Evolutionary conservation across 2,113 vertebrate species (phyloP).

Genomic region (Macquaria australasica): DNA sequence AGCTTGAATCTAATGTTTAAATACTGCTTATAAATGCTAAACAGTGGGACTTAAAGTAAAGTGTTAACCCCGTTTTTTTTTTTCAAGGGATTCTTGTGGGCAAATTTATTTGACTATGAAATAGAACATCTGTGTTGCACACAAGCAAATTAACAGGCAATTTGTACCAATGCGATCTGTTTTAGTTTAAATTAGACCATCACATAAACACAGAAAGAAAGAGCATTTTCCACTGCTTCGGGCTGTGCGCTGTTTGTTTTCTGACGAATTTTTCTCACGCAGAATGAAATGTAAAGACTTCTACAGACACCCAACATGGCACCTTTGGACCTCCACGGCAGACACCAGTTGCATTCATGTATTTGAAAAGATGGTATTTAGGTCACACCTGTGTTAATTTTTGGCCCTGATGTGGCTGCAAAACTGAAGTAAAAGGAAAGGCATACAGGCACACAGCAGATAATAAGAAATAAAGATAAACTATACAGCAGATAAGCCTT

Average conservation of each 20-base stretch:
- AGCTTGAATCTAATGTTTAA: not conserved
- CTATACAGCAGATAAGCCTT: not conserved
- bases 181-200: constrained; percentile 66
- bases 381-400: not conserved
- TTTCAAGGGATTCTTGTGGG: constrained; percentile 24
- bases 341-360: not conserved
- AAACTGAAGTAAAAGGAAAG: no score
- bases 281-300: constrained; percentile 14
- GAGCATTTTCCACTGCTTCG: constrained; percentile 40
- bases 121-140: constrained; percentile 55
- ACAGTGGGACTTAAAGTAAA: not conserved
- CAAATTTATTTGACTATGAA: constrained; percentile 49
- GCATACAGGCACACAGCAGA: not conserved
- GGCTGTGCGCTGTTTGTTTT: constrained; percentile 52
- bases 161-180: constrained; percentile 64
- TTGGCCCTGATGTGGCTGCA: not conserved
- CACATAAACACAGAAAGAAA: constrained; percentile 62
- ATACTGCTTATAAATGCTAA: not conserved
- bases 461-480: not conserved
- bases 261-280: constrained; percentile 63
- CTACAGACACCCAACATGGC: not conserved
- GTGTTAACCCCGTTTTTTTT: not conserved
- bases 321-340: not conserved
- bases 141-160: constrained; percentile 58
- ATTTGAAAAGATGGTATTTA: not conserved